phyloP scores from a whole-genome alignment of 1,140 invertebrate species.

The Monochamus saltuarius region DNA sequence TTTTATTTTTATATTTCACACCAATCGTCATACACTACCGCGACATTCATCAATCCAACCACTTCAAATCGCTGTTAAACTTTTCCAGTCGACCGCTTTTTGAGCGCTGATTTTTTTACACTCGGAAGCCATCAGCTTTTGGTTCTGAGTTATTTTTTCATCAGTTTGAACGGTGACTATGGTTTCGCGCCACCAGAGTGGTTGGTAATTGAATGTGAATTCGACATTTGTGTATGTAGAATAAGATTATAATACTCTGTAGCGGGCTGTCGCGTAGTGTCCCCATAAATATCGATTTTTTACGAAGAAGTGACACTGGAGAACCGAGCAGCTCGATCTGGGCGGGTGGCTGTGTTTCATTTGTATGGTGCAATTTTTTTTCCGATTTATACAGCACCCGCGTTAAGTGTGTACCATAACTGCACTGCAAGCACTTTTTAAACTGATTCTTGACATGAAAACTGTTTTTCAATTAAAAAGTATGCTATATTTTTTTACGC shows the following conservation, averaged over 20 bases:
- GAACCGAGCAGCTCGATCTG: neutral
- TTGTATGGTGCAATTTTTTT: neutral
- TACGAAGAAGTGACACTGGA: neutral
- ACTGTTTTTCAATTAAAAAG: too few relatives aligned
- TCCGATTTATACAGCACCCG: neutral
- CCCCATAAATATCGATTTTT: neutral
- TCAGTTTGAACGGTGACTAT: neutral
- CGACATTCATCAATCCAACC: constrained; percentile 5
- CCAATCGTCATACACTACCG: constrained; percentile 19
- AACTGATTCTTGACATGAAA: too few relatives aligned
- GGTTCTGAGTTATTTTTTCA: neutral
- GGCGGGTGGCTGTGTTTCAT: neutral
- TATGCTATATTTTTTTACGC: too few relatives aligned
- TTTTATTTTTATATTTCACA: constrained; percentile 26
- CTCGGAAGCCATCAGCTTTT: neutral
- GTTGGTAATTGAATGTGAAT: neutral
- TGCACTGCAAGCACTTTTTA: neutral
- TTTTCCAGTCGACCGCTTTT: neutral
- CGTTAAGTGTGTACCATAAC: constrained; percentile 1
- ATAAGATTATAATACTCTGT: constrained; percentile 4
- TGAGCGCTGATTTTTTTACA: neutral
- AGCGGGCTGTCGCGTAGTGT: neutral
- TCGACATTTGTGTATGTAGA: too few relatives aligned
- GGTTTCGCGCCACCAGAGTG: neutral
- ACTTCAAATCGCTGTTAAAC: constrained; percentile 3